Percentiles rank a stretch among this genome's conserved stretches.
Conservation (phyloP, 2,797 vertebrate species). For the Rachycentron canadum region DNA sequence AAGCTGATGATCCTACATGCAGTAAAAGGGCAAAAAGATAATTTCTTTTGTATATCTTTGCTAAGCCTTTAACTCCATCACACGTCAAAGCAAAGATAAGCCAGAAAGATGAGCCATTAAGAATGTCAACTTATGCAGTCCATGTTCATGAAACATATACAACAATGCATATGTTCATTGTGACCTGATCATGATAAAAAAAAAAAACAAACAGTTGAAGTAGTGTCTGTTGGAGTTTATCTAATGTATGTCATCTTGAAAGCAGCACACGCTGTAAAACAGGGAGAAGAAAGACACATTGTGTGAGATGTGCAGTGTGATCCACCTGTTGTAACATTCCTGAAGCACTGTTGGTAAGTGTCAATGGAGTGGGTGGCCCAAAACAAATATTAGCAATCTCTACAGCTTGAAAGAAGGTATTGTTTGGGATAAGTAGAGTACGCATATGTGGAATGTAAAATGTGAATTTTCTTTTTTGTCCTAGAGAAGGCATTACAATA, state of each 20-base stretch:
- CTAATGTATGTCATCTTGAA: conserved; percentile 37
- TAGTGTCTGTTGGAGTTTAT: conserved; percentile 19
- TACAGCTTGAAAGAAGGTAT: conserved; percentile 24
- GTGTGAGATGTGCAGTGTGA: conserved; percentile 26
- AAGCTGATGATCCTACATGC: conserved; percentile 1
- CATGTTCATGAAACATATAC: conserved; percentile 12
- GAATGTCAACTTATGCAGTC: conserved; percentile 34
- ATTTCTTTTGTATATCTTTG: conserved; percentile 9
- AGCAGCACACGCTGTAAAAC: conserved; percentile 8
- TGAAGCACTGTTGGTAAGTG: conserved; percentile 39
- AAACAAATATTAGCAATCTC: conserved; percentile 64
- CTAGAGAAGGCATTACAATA: not conserved
- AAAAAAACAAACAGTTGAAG: conserved; percentile 19
- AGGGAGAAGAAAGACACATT: conserved; percentile 63
- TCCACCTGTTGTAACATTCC: conserved; percentile 51
- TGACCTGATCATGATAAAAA: conserved; percentile 37
- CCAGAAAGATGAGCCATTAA: conserved; percentile 1
- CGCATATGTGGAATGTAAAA: not conserved
- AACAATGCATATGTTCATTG: conserved; percentile 10
- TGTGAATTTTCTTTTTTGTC: not conserved
- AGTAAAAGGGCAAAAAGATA: not conserved
- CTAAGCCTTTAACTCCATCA: not conserved
- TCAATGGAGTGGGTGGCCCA: conserved; percentile 53
- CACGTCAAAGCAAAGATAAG: conserved; percentile 21
- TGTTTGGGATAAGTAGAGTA: conserved; percentile 26